Evolutionary conservation across 2,797 vertebrate genomes (phyloP), one percentile per base, ranked within the genome.

Genomic region (Ibycter americanus): DNA sequence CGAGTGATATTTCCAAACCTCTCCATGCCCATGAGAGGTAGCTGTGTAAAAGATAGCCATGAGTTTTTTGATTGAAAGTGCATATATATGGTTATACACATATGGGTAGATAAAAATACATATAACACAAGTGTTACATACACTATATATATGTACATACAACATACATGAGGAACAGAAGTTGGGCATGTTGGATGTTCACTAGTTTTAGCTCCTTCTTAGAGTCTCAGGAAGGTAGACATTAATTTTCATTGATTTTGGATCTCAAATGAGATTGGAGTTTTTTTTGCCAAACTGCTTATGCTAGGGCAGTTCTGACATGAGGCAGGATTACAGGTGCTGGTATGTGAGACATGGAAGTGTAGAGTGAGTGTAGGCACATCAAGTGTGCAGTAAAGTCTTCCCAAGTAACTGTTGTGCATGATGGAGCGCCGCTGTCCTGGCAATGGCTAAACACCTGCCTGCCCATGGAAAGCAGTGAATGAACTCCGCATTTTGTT

Each of bases 341-440:
- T 86, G 27, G 8, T 59, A 27, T 4, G 29, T 46, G 59, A 67
- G 31, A 51, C 15, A 7, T 22, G 32, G 36, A 87, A n/a, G 7
- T 32, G 25, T 34, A 15, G 38, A 56, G 34, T 19, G 31, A n/a
- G 40, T 38, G 11, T 11, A 71, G 29, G 15, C 21, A 49, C 42
- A 51, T 32, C 27, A 61, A 71, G 56, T 19, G 25, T 52, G 21
- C 38, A 59, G 20, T 18, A 65, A 29, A 40, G 38, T 59, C 29
- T 83, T 66, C 58, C 13, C 11, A 59, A 54, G n/a, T 40, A 31
- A 54, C n/a, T 3, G 1, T 23, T 29, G 49, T 0, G 1, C 0
- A 1, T 58, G 63, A 40, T 58, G 63, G 34, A 58, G 5, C 25
- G 12, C 13, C 34, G 17, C 38, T 82, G 13, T 36, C 38, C 46